Evolutionary conservation across 2,113 vertebrate genomes (phyloP).

Genomic region (Piaya cayana): DNA sequence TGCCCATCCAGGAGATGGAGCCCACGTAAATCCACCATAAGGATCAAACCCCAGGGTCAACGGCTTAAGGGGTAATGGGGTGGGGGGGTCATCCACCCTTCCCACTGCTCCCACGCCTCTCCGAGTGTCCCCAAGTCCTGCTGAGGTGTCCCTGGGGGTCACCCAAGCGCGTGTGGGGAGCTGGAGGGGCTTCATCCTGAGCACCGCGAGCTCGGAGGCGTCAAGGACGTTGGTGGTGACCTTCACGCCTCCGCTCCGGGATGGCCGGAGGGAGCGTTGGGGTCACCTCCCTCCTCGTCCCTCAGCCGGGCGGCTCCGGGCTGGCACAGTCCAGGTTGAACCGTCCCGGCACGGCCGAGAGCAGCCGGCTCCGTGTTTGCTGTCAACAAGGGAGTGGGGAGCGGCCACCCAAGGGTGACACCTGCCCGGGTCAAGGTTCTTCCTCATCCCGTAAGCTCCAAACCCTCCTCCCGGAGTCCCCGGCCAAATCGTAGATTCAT

Average conservation of each 20-base stretch:
- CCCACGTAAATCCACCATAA: too few relatives aligned
- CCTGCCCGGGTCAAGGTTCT: neutral
- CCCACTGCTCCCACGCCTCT: too few relatives aligned
- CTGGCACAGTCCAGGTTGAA: neutral
- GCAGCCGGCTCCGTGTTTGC: neutral
- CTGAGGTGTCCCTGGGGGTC: too few relatives aligned
- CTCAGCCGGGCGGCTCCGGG: neutral
- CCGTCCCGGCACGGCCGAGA: neutral
- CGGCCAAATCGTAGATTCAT: too few relatives aligned
- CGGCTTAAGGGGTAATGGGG: too few relatives aligned
- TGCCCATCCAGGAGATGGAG: too few relatives aligned
- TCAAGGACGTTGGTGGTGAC: neutral
- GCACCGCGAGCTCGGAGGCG: neutral
- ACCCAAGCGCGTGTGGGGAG: too few relatives aligned
- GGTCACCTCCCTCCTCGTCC: neutral
- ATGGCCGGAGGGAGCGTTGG: neutral
- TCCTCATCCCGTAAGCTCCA: neutral
- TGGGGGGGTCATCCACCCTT: too few relatives aligned
- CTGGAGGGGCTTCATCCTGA: too few relatives aligned
- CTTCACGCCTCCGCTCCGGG: fast-evolving
- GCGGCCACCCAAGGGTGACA: neutral
- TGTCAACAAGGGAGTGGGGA: neutral
- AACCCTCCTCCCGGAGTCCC: neutral
- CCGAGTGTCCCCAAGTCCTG: too few relatives aligned
- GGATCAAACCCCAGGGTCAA: too few relatives aligned